phyloP scores from a whole-genome alignment of 2,888 invertebrate genomes.

The Tetragnatha montana region DNA sequence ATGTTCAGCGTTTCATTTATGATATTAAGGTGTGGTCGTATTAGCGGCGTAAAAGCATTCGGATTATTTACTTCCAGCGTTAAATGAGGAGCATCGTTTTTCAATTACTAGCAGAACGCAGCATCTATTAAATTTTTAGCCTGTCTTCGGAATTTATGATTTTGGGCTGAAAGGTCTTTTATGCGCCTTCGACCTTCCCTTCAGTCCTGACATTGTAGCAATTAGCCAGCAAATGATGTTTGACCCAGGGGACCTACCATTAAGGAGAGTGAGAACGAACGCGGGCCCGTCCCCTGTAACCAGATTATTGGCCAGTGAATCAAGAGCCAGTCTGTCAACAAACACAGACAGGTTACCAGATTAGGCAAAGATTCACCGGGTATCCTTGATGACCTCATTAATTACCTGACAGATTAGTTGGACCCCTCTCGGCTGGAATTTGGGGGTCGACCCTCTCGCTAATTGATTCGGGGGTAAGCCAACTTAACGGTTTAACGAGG shows the following conservation, averaged over 20 bases:
- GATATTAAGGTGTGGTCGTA: constrained; percentile 68
- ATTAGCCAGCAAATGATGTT: constrained; percentile 69
- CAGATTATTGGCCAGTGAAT: constrained; percentile 68
- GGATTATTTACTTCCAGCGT: constrained; percentile 65
- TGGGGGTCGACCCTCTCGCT: constrained; percentile 41
- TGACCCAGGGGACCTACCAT: constrained; percentile 51
- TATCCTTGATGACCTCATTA: constrained; percentile 69
- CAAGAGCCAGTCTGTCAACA: constrained; percentile 60
- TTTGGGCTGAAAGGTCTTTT: constrained; percentile 62
- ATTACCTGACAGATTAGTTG: constrained; percentile 65
- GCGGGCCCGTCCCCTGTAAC: constrained; percentile 68
- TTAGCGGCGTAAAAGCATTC: constrained; percentile 60
- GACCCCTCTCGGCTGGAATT: constrained; percentile 32
- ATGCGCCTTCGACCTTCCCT: constrained; percentile 25
- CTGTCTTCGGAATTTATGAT: constrained; percentile 68
- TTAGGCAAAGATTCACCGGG: constrained; percentile 63
- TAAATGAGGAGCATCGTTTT: constrained; percentile 67
- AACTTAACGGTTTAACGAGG: constrained; percentile 53
- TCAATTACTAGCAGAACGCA: constrained; percentile 57
- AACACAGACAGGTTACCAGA: constrained; percentile 58
- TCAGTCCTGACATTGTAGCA: constrained; percentile 59
- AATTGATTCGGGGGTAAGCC: constrained; percentile 62
- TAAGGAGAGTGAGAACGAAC: constrained; percentile 67
- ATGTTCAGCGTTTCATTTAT: constrained; percentile 62
- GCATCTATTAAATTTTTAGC: constrained; percentile 62